phyloP scores from a whole-genome alignment of 1,140 invertebrate genomes.

The Pseudomyrmex flavicornis region DNA sequence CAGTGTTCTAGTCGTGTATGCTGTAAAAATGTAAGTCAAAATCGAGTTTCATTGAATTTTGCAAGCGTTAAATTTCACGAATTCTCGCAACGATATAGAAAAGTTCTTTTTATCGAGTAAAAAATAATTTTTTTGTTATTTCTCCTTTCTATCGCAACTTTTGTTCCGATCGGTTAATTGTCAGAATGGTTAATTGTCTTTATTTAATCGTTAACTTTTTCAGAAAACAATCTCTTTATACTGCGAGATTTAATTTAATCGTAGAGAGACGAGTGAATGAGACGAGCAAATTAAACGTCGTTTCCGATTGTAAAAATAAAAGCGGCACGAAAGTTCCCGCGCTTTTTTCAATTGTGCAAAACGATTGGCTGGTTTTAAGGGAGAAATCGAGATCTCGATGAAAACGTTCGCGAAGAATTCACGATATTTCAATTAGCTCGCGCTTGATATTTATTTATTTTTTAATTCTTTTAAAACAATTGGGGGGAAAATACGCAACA shows the following conservation, averaged over 20 bases:
- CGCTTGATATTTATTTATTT: no score
- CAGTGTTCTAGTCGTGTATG: background rate
- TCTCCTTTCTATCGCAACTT: background rate
- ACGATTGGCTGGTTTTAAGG: background rate
- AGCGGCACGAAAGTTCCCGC: background rate
- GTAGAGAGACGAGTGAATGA: background rate
- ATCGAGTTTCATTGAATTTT: constrained; percentile 17
- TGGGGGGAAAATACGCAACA: constrained; percentile 6
- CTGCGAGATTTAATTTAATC: background rate
- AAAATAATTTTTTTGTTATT: background rate
- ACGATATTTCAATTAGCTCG: no score
- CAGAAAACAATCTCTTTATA: background rate
- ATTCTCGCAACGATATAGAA: background rate
- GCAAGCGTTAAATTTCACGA: constrained; percentile 14
- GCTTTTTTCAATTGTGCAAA: background rate
- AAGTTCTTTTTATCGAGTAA: background rate
- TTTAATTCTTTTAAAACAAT: constrained; percentile 18
- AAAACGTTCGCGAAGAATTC: background rate
- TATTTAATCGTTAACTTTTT: background rate
- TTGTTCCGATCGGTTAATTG: background rate
- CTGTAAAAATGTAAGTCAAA: constrained; percentile 9
- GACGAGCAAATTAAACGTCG: constrained; percentile 11
- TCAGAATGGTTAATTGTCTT: background rate
- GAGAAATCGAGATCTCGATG: background rate
- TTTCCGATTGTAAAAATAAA: background rate